Conservation (phyloP, 2,797 vertebrate species). For the Miopithecus talapoin region DNA sequence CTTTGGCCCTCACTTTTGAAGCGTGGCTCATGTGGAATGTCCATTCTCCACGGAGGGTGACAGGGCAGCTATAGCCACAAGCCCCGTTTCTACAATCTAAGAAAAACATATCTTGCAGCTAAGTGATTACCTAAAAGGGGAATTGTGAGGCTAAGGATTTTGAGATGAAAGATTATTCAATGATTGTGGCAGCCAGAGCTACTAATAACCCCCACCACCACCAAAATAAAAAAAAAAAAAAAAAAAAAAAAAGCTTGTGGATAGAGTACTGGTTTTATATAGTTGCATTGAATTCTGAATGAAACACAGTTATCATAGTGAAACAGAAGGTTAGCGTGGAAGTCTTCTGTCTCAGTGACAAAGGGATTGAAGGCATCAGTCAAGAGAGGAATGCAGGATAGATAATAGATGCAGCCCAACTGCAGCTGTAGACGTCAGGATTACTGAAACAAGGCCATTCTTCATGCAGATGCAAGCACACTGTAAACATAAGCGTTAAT, state of each 20-base stretch:
- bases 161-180: slow-evolving; percentile 47
- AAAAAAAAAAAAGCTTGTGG: slow-evolving; percentile 7
- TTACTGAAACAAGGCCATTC: background rate
- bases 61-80: background rate
- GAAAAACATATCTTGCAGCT: background rate
- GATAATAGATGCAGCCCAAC: background rate
- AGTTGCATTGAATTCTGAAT: slow-evolving; percentile 6
- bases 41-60: background rate
- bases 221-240: background rate
- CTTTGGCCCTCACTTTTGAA: background rate
- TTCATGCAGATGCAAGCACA: slow-evolving; percentile 5
- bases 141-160: slow-evolving; percentile 51
- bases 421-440: background rate
- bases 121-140: slow-evolving; percentile 18
- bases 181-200: slow-evolving; percentile 48
- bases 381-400: slow-evolving; percentile 36
- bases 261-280: slow-evolving; percentile 44
- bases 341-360: slow-evolving; percentile 47
- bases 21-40: background rate
- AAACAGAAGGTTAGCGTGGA: slow-evolving; percentile 62
- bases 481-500: background rate
- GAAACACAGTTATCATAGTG: slow-evolving; percentile 44
- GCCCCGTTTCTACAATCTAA: background rate
- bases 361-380: slow-evolving; percentile 50
- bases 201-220: background rate